Conservation (phyloP, 2,888 invertebrate genomes). For the Napeogenes sylphis region DNA sequence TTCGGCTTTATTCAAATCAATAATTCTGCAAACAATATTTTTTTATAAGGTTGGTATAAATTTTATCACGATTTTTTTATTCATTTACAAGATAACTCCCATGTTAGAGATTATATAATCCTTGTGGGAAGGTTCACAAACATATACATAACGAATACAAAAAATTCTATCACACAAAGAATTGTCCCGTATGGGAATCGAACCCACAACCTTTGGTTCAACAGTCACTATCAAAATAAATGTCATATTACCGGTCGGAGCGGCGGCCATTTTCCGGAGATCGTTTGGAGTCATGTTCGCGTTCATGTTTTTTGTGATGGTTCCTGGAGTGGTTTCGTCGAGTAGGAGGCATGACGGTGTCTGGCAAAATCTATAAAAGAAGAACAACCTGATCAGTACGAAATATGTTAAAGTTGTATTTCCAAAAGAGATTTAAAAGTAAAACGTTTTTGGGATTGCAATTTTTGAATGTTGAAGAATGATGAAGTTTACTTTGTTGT, state of each 20-base stretch:
- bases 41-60: background rate
- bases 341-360: slow-evolving; percentile 73
- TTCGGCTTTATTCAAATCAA: slow-evolving; percentile 71
- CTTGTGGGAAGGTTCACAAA: too few species aligned
- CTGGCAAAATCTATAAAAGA: slow-evolving; percentile 62
- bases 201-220: too few species aligned
- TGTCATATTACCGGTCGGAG: slow-evolving; percentile 56
- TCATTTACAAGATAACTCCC: too few species aligned
- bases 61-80: background rate
- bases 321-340: slow-evolving; percentile 67
- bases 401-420: slow-evolving; percentile 8
- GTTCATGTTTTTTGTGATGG: slow-evolving; percentile 69
- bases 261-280: slow-evolving; percentile 68
- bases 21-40: slow-evolving; percentile 57
- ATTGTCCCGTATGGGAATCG: too few species aligned
- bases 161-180: too few species aligned
- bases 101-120: too few species aligned
- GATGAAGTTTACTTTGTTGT: slow-evolving; percentile 58
- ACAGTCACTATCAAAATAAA: too few species aligned
- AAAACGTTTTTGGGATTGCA: background rate
- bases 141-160: too few species aligned
- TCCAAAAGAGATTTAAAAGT: background rate
- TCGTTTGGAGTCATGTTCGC: slow-evolving; percentile 61
- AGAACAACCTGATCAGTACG: too few species aligned
- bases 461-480: background rate